These are phyloP conservation scores for Criorhina ranunculi DNA, from an alignment of 2,888 invertebrate genomes.

Conservation along the genomic window DNA sequence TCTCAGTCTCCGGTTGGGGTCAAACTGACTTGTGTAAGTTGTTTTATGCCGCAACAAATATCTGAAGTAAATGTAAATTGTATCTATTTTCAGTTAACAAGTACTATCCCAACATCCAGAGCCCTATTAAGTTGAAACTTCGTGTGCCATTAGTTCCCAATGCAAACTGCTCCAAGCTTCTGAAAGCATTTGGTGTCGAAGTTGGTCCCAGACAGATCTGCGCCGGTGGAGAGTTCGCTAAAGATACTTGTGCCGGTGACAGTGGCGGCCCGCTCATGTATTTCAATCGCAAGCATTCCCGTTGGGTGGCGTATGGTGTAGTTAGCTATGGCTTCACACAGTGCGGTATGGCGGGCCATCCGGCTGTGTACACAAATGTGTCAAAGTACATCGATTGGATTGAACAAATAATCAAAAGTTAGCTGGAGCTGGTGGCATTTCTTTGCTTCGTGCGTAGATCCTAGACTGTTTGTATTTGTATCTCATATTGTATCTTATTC, in stretches of 20 bases:
- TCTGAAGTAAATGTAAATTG: neutral
- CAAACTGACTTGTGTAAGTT: slow-evolving; percentile 85
- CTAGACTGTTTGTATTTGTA: slow-evolving; percentile 49
- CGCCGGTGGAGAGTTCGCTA: slow-evolving; percentile 88
- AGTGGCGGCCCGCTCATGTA: slow-evolving; percentile 91
- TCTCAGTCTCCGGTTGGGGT: slow-evolving; percentile 88
- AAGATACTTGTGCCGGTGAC: slow-evolving; percentile 90
- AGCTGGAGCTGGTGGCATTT: slow-evolving; percentile 18
- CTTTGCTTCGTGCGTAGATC: slow-evolving; percentile 24
- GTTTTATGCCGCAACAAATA: neutral
- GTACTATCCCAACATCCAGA: slow-evolving; percentile 83
- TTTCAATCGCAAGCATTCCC: slow-evolving; percentile 83
- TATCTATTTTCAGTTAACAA: slow-evolving; percentile 81
- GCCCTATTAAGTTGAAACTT: slow-evolving; percentile 88
- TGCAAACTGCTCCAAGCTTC: slow-evolving; percentile 86
- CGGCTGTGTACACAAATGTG: slow-evolving; percentile 89
- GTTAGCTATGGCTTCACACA: slow-evolving; percentile 89
- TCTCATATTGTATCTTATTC: slow-evolving; percentile 44
- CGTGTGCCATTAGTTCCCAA: slow-evolving; percentile 86
- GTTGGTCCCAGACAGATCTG: slow-evolving; percentile 87
- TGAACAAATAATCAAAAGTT: slow-evolving; percentile 77
- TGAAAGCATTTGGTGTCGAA: slow-evolving; percentile 85
- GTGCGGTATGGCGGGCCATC: slow-evolving; percentile 88
- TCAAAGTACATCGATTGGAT: slow-evolving; percentile 88
- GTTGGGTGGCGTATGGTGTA: slow-evolving; percentile 87